Conservation (phyloP, 92 coral and sea anemone genomes). For the Porites evermanni region DNA sequence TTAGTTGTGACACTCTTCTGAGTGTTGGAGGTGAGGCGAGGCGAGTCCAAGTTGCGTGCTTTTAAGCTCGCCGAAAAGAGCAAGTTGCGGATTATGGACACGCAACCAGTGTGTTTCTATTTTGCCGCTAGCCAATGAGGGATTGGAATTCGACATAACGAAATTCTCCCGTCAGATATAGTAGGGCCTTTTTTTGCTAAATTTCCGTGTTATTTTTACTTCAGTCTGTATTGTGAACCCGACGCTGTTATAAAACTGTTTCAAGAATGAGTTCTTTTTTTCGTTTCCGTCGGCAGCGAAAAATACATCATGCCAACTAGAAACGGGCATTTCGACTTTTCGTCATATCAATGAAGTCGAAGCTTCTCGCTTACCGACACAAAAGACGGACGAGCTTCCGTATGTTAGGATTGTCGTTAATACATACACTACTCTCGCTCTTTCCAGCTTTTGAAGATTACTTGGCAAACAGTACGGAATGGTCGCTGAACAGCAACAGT, state of each 20-base stretch:
- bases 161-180: neutral
- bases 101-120: neutral
- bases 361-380: too few relatives aligned
- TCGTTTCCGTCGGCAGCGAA: neutral
- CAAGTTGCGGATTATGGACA: neutral
- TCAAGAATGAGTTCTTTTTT: neutral
- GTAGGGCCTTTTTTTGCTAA: neutral
- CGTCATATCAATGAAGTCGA: too few relatives aligned
- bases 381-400: too few relatives aligned
- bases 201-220: neutral
- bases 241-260: neutral
- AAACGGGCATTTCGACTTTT: too few relatives aligned
- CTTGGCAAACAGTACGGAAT: neutral
- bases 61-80: too few relatives aligned
- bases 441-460: too few relatives aligned
- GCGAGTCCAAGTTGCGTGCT: neutral
- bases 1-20: too few relatives aligned
- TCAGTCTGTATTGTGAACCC: neutral
- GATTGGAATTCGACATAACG: neutral
- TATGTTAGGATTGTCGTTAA: too few relatives aligned
- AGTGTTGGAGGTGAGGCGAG: too few relatives aligned
- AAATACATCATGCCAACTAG: conserved; percentile 8
- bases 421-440: too few relatives aligned
- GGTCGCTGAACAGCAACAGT: neutral
- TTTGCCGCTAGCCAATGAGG: neutral